These are phyloP conservation scores for Ctenopoma kingsleyae DNA, from an alignment of 2,797 vertebrate species.

Conservation along the genomic window DNA sequence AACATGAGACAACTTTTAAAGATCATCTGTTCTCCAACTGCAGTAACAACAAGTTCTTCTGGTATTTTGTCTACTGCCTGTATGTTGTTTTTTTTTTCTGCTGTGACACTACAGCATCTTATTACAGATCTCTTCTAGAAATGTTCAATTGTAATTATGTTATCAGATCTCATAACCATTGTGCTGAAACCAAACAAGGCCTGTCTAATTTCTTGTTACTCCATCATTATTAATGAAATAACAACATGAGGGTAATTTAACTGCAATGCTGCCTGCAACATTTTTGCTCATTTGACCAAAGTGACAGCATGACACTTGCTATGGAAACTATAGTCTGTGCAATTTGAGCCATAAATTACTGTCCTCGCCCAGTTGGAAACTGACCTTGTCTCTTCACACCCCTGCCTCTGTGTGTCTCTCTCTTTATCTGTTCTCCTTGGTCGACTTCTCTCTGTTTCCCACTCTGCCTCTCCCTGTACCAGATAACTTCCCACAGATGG, in stretches of 20 bases:
- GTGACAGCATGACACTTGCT: conserved; percentile 47
- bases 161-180: conserved; percentile 64
- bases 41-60: neutral
- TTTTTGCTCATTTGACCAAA: conserved; percentile 49
- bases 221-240: conserved; percentile 67
- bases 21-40: neutral
- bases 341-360: conserved; percentile 39
- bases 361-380: conserved; percentile 44
- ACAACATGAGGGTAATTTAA: conserved; percentile 47
- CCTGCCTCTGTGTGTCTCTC: conserved; percentile 40
- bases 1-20: neutral
- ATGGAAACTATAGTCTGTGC: conserved; percentile 7
- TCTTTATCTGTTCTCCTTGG: conserved; percentile 63
- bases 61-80: neutral
- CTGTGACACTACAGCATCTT: conserved; percentile 36
- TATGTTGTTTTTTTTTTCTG: conserved; percentile 5
- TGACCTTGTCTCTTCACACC: conserved; percentile 62
- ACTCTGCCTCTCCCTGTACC: conserved; percentile 59
- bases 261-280: conserved; percentile 17
- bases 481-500: conserved; percentile 99
- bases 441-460: conserved; percentile 49
- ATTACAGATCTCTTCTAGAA: conserved; percentile 65
- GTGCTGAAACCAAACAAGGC: conserved; percentile 69
- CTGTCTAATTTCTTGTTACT: conserved; percentile 67
- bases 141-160: conserved; percentile 67